Evolutionary conservation across 2,113 vertebrate species (phyloP).

Genomic region (Chrysemys picta): DNA sequence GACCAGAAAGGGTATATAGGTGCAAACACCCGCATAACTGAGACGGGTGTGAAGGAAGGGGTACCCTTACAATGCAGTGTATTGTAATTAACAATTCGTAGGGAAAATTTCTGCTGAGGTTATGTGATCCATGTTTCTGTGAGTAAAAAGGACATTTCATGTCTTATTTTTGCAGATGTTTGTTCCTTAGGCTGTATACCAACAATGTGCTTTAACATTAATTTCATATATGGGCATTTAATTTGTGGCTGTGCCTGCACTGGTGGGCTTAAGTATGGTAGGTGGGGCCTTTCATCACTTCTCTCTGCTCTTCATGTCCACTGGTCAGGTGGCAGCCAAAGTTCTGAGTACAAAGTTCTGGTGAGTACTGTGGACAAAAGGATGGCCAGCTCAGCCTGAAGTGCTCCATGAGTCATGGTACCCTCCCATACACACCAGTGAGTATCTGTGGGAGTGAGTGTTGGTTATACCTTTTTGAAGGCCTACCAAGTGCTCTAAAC

Average conservation of each 20-base stretch:
- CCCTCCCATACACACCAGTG: constrained; percentile 25
- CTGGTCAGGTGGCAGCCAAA: background rate
- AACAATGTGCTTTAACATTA: background rate
- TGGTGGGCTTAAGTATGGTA: background rate
- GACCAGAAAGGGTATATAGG: background rate
- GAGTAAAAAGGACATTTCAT: background rate
- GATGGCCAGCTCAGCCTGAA: background rate
- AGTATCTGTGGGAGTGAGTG: constrained; percentile 15
- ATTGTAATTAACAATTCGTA: background rate
- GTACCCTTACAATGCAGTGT: background rate
- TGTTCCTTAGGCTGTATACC: background rate
- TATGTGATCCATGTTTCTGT: background rate
- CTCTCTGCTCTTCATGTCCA: background rate
- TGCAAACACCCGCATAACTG: background rate
- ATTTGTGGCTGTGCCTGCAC: background rate
- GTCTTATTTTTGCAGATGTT: background rate
- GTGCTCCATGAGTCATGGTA: constrained; percentile 34
- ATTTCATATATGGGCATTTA: background rate
- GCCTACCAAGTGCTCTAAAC: background rate
- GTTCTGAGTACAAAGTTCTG: background rate
- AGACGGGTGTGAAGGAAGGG: background rate
- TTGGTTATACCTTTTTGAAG: constrained; percentile 33
- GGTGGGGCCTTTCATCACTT: background rate
- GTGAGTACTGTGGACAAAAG: background rate
- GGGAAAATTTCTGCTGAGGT: background rate